Percentiles rank a stretch among this genome's conserved stretches.
Conservation (phyloP, 1,140 invertebrate species). For the Aplysia californica region DNA sequence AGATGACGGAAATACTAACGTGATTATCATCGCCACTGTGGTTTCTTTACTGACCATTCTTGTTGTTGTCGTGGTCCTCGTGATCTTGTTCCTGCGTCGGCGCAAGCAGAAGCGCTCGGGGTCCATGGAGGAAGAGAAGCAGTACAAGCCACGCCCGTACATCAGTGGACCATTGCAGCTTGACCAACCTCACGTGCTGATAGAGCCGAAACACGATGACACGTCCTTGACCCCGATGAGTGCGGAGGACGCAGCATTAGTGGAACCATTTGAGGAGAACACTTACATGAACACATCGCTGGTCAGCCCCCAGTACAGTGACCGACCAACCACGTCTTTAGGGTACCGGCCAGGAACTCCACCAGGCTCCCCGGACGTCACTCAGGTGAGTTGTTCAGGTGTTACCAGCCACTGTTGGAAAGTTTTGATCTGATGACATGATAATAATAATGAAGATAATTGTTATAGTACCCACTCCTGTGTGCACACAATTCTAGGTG, state of each 20-base stretch:
- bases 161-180: constrained; percentile 58
- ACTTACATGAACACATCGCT: not conserved
- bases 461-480: no score
- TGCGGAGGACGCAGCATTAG: constrained; percentile 40
- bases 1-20: not conserved
- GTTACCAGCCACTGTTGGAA: no score
- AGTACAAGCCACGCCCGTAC: constrained; percentile 39
- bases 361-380: constrained; percentile 13
- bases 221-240: constrained; percentile 23
- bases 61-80: constrained; percentile 43
- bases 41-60: constrained; percentile 49
- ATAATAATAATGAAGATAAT: no score
- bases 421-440: no score
- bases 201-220: constrained; percentile 46
- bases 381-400: no score
- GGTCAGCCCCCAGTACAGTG: no score
- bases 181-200: constrained; percentile 59
- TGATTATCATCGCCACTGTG: constrained; percentile 47
- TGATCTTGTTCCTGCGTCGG: constrained; percentile 53
- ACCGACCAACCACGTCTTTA: no score
- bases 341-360: no score
- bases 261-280: not conserved
- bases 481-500: no score
- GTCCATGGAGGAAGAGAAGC: constrained; percentile 15
- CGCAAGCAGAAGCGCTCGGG: constrained; percentile 38